A percentile compares a stretch with the other conserved stretches of the same genome.
These are phyloP conservation scores for Anguilla anguilla DNA, from an alignment of 2,797 vertebrate genomes.

Conservation along the genomic window DNA sequence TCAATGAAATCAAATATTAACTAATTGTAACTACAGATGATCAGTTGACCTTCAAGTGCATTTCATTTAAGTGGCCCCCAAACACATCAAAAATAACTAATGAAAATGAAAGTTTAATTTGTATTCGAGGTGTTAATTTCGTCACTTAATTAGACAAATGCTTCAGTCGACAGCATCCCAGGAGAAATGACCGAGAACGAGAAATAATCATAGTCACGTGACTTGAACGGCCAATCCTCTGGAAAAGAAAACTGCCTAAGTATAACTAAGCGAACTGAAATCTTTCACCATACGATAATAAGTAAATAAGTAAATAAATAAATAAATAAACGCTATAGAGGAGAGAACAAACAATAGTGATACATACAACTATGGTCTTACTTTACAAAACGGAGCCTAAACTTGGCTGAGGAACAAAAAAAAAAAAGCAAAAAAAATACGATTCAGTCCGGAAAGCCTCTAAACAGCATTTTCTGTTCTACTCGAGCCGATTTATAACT, in stretches of 20 bases:
- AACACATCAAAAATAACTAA: not conserved
- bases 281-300: conserved; percentile 18
- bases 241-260: conserved; percentile 11
- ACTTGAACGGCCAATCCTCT: conserved; percentile 35
- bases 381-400: too few relatives aligned
- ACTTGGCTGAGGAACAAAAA: not conserved
- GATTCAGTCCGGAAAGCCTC: not conserved
- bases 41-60: not conserved
- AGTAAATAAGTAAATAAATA: not conserved
- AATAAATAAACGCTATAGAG: too few relatives aligned
- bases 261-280: not conserved
- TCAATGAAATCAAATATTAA: not conserved
- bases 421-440: not conserved
- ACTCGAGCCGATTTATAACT: not conserved
- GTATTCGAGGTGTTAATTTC: too few relatives aligned
- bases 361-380: too few relatives aligned
- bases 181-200: conserved; percentile 9
- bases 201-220: not conserved
- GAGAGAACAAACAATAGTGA: too few relatives aligned
- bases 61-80: not conserved
- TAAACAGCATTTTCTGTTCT: not conserved
- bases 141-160: not conserved
- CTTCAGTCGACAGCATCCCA: not conserved
- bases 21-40: not conserved
- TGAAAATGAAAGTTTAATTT: too few relatives aligned